Conservation (phyloP, 2,888 invertebrate species). For the Trilocha varians region DNA sequence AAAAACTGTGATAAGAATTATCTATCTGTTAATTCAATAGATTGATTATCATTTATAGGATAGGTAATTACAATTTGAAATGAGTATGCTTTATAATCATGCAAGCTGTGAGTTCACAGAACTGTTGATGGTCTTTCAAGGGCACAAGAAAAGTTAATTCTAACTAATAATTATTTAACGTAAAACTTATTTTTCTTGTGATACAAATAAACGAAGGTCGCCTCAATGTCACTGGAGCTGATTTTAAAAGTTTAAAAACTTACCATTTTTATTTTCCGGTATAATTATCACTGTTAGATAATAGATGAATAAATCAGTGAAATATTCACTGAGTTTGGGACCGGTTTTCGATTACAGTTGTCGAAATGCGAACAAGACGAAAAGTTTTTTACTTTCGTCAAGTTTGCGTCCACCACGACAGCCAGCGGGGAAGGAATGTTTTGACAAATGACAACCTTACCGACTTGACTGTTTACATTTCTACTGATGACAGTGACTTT, state of each 20-base stretch:
- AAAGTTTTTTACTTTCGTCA: too few species aligned
- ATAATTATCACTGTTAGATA: background rate
- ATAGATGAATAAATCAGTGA: background rate
- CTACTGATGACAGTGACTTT: too few species aligned
- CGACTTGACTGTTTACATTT: too few species aligned
- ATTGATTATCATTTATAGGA: background rate
- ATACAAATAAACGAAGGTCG: conserved; percentile 40
- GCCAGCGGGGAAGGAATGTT: too few species aligned
- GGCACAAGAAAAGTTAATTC: too few species aligned
- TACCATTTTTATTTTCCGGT: conserved; percentile 37
- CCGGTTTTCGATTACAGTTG: too few species aligned
- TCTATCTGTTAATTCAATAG: conserved; percentile 1
- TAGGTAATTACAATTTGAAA: background rate
- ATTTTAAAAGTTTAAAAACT: conserved; percentile 20
- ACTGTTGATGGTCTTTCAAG: too few species aligned
- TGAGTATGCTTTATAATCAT: background rate
- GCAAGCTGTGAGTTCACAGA: background rate
- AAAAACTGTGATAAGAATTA: background rate
- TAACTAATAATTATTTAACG: background rate
- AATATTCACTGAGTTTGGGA: too few species aligned
- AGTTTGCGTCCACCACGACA: too few species aligned
- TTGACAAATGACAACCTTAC: too few species aligned
- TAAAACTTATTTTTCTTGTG: background rate
- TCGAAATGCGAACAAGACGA: too few species aligned
- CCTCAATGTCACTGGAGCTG: conserved; percentile 50